These are phyloP conservation scores for Sphyrna mokarran DNA, from an alignment of 2,113 vertebrate species.

Conservation along the genomic window DNA sequence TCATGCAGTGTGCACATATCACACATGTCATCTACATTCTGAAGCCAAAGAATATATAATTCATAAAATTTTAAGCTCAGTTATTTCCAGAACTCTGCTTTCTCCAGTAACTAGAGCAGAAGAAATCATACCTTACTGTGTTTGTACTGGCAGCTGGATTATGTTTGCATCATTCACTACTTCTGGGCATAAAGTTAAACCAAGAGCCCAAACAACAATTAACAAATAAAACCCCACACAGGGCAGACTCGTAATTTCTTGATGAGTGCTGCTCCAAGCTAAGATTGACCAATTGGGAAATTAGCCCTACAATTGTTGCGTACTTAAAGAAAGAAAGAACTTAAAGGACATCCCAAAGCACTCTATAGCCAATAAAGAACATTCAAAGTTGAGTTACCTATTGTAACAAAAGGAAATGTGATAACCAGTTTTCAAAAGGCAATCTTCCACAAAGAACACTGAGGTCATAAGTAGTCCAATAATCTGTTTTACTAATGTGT, in stretches of 20 bases:
- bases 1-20: slow-evolving; percentile 39
- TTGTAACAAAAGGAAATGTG: neutral
- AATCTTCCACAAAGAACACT: neutral
- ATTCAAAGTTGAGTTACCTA: neutral
- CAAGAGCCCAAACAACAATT: neutral
- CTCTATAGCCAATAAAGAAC: neutral
- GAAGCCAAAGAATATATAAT: slow-evolving; percentile 45
- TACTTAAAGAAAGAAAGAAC: neutral
- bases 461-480: neutral
- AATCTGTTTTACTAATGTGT: neutral
- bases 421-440: neutral
- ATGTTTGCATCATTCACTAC: neutral
- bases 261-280: neutral
- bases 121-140: slow-evolving; percentile 45
- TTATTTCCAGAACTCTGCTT: slow-evolving; percentile 51
- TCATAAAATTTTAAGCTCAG: slow-evolving; percentile 48
- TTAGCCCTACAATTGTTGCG: neutral
- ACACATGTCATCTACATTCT: slow-evolving; percentile 40
- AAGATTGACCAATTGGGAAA: neutral
- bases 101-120: slow-evolving; percentile 54
- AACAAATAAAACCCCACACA: neutral
- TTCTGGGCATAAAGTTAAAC: neutral
- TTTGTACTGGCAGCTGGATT: neutral
- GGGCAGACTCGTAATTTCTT: neutral
- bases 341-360: neutral